Evolutionary conservation across 2,113 vertebrate species (phyloP).

Genomic region (Poecilia latipinna): DNA sequence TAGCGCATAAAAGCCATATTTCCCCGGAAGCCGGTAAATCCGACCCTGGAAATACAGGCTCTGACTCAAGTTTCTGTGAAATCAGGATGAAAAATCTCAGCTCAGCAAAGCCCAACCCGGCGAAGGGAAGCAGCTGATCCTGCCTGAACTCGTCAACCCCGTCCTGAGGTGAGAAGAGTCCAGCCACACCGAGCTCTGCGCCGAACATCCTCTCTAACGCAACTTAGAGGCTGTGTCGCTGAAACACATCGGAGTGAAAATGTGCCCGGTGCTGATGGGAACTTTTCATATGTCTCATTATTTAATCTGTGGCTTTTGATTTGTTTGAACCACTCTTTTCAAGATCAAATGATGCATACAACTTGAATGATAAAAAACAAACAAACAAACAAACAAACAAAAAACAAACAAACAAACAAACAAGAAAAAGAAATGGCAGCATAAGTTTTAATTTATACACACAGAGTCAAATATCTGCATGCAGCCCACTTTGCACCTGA

Average conservation of each 20-base stretch:
- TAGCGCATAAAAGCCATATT: no score
- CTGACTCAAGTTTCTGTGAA: neutral
- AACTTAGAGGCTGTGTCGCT: neutral
- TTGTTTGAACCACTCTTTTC: neutral
- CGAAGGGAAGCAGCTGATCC: constrained; percentile 72
- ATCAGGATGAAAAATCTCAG: constrained; percentile 72
- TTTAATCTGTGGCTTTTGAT: neutral
- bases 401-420: neutral
- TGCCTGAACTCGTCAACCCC: constrained; percentile 65
- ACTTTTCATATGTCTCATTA: neutral
- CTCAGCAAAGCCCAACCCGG: constrained; percentile 43
- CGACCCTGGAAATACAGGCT: neutral
- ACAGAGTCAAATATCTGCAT: neutral
- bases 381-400: no score
- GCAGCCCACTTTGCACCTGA: neutral
- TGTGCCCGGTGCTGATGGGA: neutral
- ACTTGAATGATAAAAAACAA: neutral
- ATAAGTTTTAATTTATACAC: neutral
- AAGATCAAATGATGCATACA: neutral
- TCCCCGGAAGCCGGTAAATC: neutral
- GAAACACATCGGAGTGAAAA: neutral
- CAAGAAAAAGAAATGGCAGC: neutral
- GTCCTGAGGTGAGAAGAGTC: constrained; percentile 66
- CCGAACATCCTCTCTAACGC: neutral
- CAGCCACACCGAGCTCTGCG: neutral